Conservation (phyloP, 2,113 vertebrate genomes). For the Cisticola juncidis region DNA sequence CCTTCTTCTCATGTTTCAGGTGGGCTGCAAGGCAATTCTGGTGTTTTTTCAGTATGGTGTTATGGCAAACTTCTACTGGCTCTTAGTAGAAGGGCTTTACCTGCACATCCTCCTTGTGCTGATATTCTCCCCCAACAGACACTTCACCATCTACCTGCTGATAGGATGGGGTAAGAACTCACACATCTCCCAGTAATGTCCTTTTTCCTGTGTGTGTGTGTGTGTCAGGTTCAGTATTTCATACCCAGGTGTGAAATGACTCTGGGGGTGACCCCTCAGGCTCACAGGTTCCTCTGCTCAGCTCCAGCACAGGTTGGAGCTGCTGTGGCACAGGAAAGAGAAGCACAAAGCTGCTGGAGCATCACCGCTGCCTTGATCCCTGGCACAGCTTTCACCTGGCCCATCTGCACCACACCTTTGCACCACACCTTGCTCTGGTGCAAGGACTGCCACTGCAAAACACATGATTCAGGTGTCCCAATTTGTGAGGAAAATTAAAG, state of each 20-base stretch:
- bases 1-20: conserved; percentile 67
- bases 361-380: not conserved
- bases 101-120: conserved; percentile 87
- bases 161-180: conserved; percentile 88
- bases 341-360: not conserved
- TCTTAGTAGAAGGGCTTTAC: conserved; percentile 90
- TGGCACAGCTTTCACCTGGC: not conserved
- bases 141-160: conserved; percentile 83
- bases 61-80: conserved; percentile 95
- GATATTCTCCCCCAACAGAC: conserved; percentile 80
- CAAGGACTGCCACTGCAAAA: not conserved
- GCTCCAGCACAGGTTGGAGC: not conserved
- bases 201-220: not conserved
- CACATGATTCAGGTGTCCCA: not conserved
- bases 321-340: fast-evolving
- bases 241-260: not conserved
- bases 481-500: not conserved
- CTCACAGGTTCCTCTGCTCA: not conserved
- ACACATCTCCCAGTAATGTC: not conserved
- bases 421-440: not conserved
- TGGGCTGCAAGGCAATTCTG: conserved; percentile 88
- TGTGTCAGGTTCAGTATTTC: not conserved
- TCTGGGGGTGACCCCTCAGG: not conserved
- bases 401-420: not conserved
- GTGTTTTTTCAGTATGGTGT: conserved; percentile 90